Base-by-base conservation (phyloP, 1,140 invertebrate genomes). In the Zeugodacus cucurbitae region DNA sequence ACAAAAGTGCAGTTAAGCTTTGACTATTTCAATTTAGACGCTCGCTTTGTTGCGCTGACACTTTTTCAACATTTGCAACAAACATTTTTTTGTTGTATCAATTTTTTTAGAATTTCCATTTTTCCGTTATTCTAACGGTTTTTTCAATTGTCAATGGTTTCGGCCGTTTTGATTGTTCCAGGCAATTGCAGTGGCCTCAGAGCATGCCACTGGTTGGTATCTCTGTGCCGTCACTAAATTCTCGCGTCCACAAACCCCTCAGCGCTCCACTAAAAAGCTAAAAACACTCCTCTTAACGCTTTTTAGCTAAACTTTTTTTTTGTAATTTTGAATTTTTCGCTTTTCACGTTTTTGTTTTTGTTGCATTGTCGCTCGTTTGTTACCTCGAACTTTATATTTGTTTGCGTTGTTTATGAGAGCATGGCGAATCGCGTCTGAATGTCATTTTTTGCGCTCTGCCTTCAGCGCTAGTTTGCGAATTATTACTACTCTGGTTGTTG, bases 331-430 rank as follows among this genome's bases (percentile, higher is more conserved):
- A 26, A 11, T 17, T 70, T 70, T 70, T 37, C 11, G 3, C 4
- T 32, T 11, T 17, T 70, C 14, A 34, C 14, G 14, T 8, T 87
- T 32, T 67, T 3, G 14, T 8, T 87, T 32, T 87, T 58, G 57
- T 62, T 62, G 57, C 20, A 37, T 67, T 87, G 67, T 58, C 48
- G 74, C n/a, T 82, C 34, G 41, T 26, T 62, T 87, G 87, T 67
- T 41, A 44, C 64, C 64, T 87, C 64, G 59, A 70, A 87, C 64
- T 64, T 87, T 87, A 70, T 87, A 67, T 70, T 87, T 87, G 59
- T 54, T 87, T 87, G 59, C 64, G 29, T 48, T 87, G 87, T 70
- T 87, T 64, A 67, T 87, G 87, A 87, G 85, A 59, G 85, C 85
- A 87, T 87, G 44, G 58, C 85, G 85, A 87, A 87, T 87, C 26